Conservation (phyloP, 2,113 vertebrate genomes). For the Gasterosteus nipponicus region DNA sequence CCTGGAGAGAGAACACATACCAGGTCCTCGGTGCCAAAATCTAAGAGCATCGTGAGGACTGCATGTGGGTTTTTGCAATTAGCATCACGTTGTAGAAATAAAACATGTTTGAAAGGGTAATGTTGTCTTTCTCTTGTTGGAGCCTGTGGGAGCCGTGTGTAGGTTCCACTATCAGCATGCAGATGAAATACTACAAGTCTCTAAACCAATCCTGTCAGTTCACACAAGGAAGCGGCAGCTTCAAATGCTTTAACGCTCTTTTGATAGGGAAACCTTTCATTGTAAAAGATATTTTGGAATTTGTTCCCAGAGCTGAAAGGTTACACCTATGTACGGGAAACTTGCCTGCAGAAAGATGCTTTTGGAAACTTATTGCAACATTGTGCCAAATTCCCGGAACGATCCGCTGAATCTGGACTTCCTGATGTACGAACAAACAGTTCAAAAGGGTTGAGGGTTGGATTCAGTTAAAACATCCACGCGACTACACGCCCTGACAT, state of each 20-base stretch:
- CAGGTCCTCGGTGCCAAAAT: conserved; percentile 4
- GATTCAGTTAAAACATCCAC: not conserved
- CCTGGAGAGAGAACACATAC: conserved; percentile 13
- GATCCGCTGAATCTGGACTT: not conserved
- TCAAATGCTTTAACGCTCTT: no score
- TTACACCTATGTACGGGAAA: not conserved
- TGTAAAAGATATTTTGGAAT: not conserved
- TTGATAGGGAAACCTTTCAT: not conserved
- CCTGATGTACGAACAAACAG: not conserved
- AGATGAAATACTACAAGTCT: not conserved
- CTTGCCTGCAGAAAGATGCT: not conserved
- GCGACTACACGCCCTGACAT: not conserved
- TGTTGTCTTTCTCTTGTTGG: not conserved
- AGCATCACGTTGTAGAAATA: not conserved
- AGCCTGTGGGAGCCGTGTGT: not conserved
- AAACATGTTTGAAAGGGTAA: not conserved
- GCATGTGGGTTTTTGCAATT: not conserved
- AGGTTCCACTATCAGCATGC: not conserved
- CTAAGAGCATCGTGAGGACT: not conserved
- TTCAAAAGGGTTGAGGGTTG: not conserved
- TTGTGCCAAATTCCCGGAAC: not conserved
- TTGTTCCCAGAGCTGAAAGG: not conserved
- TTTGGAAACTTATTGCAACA: not conserved
- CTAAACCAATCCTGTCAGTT: not conserved
- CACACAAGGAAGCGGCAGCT: not conserved